Evolutionary conservation across 1,140 invertebrate species (phyloP), one percentile per base, ranked within the genome.

Genomic region (Trichomalopsis sarcophagae): DNA sequence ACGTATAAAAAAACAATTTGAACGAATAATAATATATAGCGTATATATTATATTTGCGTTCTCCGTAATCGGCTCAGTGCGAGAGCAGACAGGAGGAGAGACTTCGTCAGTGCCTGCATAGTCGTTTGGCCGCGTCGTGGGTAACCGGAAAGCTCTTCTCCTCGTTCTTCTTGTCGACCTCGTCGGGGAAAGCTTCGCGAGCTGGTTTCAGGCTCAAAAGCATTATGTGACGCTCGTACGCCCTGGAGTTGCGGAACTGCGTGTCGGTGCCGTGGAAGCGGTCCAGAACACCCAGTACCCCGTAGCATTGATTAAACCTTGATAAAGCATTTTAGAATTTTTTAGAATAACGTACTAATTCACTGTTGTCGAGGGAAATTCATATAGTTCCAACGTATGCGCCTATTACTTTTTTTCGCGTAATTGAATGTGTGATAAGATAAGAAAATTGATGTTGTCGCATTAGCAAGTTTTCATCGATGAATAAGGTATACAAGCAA

Each of bases 221-320:
- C 95, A 97, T 96, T 36, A 97, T 94, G 88, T 98, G 96, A 47
- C 97, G 94, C 30, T 95, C 91, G 89, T 96, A 97, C 11, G 95
- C 95, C 85, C 95, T 94, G 10, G 96, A 96, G 86, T 94, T 95
- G 36, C 97, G 94, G 91, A 98, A 98, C 86, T 95, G 92, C 1
- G 94, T 95, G 89, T 98, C 97, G 0, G 97, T 98, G 27, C 97
- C 97, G 90, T 98, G 97, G 2, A 98, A 91, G 74, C 96, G 95
- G 91, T 98, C 97, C 82, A 98, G 90, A 2, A 98, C 95, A 2
- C 97, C 97, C 30, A 98, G 91, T 0, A 98, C 96, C 1, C 97
- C 97, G 91, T 95, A 98, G 90, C 97, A 97, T 88, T 98, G 96
- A 88, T 96, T 97, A 90, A 97, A 97, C 91, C 96, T 97, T 27